A percentile compares a stretch with the other conserved stretches of the same genome.
phyloP scores from a whole-genome alignment of 2,797 vertebrate genomes.

The Coilia nasus region DNA sequence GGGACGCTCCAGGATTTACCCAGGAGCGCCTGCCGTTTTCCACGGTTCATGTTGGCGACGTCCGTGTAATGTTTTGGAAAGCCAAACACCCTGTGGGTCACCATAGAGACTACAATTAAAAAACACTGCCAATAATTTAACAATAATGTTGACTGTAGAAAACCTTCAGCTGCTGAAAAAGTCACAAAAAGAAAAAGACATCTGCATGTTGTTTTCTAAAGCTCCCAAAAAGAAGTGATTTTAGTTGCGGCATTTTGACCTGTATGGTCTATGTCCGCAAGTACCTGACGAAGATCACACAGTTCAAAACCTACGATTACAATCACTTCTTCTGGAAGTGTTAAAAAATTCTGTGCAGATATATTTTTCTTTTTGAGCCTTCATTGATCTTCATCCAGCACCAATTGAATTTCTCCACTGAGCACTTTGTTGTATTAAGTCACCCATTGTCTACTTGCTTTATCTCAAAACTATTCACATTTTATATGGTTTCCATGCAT shows the following conservation, averaged over 20 bases:
- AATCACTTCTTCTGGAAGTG: too few species aligned
- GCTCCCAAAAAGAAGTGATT: too few species aligned
- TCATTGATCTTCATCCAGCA: too few species aligned
- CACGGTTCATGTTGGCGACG: conserved; percentile 84
- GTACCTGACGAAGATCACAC: too few species aligned
- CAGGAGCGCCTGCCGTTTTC: conserved; percentile 86
- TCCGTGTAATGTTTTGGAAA: conserved; percentile 95
- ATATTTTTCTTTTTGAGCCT: too few species aligned
- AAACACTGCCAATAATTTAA: neutral
- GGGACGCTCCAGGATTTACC: conserved; percentile 93
- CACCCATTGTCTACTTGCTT: neutral
- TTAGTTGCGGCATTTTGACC: neutral
- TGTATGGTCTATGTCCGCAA: too few species aligned
- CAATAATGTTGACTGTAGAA: neutral
- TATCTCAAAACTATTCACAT: neutral
- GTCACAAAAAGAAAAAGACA: neutral
- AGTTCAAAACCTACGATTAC: too few species aligned
- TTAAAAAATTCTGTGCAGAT: too few species aligned
- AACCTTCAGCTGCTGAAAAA: neutral
- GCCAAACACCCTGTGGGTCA: conserved; percentile 85
- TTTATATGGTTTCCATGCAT: neutral
- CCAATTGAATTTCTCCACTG: too few species aligned
- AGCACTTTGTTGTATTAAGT: neutral
- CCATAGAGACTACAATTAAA: neutral
- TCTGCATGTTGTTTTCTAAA: too few species aligned